Conservation (phyloP, 1,140 invertebrate species). For the Trachymyrmex septentrionalis region DNA sequence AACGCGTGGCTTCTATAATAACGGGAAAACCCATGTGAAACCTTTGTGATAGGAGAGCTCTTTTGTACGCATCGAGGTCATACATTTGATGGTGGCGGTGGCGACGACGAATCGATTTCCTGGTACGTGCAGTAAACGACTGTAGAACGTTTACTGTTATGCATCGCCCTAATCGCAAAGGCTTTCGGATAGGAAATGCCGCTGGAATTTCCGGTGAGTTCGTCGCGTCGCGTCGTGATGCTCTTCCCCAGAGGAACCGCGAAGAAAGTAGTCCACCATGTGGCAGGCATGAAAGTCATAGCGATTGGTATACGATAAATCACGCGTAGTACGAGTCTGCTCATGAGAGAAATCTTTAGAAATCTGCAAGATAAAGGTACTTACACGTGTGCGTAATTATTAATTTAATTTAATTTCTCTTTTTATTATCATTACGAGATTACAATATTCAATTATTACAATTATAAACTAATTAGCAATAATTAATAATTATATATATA, state of each 20-base stretch:
- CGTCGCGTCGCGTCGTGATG: neutral
- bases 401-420: neutral
- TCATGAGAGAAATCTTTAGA: neutral
- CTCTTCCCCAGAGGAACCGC: neutral
- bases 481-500: too few relatives aligned
- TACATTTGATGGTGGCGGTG: slow-evolving; percentile 11
- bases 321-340: neutral
- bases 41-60: neutral
- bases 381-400: neutral
- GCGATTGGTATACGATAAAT: slow-evolving; percentile 2
- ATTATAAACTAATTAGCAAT: too few relatives aligned
- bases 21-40: slow-evolving; percentile 54
- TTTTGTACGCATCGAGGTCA: slow-evolving; percentile 47
- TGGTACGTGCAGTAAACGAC: slow-evolving; percentile 18
- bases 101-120: slow-evolving; percentile 45
- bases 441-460: neutral
- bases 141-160: slow-evolving; percentile 15
- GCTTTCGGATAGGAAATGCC: slow-evolving; percentile 59
- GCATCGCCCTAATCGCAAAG: neutral
- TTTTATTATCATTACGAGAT: neutral
- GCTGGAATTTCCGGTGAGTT: slow-evolving; percentile 70
- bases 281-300: neutral
- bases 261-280: slow-evolving; percentile 68
- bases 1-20: neutral
- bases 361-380: slow-evolving; percentile 1